A percentile compares a stretch with the other conserved stretches of the same genome.
Conservation (phyloP, 2,797 vertebrate species). For the Sus cebifrons region DNA sequence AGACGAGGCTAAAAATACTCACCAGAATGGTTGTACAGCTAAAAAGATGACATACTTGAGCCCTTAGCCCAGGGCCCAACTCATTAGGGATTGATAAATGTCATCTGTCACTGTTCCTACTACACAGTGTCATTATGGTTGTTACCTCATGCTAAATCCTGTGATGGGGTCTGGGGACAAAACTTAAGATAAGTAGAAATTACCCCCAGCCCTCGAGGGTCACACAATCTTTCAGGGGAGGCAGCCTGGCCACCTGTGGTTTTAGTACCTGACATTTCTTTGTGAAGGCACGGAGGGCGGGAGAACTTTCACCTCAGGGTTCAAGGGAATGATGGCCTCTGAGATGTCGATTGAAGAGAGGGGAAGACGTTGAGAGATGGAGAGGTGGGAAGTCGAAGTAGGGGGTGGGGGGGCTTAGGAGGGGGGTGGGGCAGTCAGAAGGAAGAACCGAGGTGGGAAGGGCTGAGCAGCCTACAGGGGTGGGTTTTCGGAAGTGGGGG, state of each 20-base stretch:
- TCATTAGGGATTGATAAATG: background rate
- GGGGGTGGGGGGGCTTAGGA: background rate
- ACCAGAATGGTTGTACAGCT: background rate
- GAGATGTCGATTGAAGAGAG: background rate
- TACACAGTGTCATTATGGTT: background rate
- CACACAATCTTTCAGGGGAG: background rate
- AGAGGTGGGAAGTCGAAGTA: background rate
- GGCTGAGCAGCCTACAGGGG: too few species aligned
- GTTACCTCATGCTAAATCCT: background rate
- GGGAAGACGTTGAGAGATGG: background rate
- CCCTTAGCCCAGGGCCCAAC: background rate
- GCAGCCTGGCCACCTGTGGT: background rate
- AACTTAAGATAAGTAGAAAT: background rate
- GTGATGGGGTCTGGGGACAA: background rate
- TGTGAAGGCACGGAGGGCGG: background rate
- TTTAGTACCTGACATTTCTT: background rate
- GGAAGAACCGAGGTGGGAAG: background rate
- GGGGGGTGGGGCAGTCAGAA: background rate
- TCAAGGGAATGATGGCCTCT: background rate
- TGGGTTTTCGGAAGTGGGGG: background rate
- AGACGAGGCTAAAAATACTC: background rate
- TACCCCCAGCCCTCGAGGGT: background rate
- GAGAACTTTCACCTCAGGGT: background rate
- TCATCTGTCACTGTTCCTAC: background rate
- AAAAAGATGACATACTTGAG: background rate